A percentile compares a stretch with the other conserved stretches of the same genome.
phyloP scores from a whole-genome alignment of 2,797 vertebrate genomes.

The Phaenicophaeus curvirostris region DNA sequence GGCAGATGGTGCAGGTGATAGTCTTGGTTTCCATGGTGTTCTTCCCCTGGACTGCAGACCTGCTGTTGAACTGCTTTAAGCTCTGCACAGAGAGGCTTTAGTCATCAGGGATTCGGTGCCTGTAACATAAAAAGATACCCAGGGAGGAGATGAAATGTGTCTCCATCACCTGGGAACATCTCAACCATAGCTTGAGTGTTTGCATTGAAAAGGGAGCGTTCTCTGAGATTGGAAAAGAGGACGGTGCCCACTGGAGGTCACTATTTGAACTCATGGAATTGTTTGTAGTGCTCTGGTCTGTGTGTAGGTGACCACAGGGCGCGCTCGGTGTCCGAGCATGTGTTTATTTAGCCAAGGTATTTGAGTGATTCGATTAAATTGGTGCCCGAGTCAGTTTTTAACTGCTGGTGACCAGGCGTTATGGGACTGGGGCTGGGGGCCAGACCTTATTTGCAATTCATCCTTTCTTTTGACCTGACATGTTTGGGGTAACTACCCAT shows the following conservation, averaged over 20 bases:
- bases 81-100: background rate
- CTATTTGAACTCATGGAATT: background rate
- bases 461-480: background rate
- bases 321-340: background rate
- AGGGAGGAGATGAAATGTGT: background rate
- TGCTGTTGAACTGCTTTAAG: background rate
- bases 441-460: background rate
- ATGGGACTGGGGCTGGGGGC: accelerated
- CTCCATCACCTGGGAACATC: background rate
- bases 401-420: background rate
- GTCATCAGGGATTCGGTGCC: background rate
- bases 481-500: background rate
- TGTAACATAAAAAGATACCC: background rate
- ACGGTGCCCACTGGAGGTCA: slow-evolving; percentile 21
- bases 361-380: background rate
- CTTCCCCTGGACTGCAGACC: background rate
- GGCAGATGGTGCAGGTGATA: background rate
- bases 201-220: background rate
- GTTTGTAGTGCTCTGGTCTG: accelerated
- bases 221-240: background rate
- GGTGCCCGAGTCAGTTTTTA: background rate
- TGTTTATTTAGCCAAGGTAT: background rate
- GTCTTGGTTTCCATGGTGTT: background rate
- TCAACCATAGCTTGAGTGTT: background rate
- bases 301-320: background rate